These are phyloP conservation scores for Nanorana parkeri DNA, from an alignment of 2,113 vertebrate species.

Conservation along the genomic window DNA sequence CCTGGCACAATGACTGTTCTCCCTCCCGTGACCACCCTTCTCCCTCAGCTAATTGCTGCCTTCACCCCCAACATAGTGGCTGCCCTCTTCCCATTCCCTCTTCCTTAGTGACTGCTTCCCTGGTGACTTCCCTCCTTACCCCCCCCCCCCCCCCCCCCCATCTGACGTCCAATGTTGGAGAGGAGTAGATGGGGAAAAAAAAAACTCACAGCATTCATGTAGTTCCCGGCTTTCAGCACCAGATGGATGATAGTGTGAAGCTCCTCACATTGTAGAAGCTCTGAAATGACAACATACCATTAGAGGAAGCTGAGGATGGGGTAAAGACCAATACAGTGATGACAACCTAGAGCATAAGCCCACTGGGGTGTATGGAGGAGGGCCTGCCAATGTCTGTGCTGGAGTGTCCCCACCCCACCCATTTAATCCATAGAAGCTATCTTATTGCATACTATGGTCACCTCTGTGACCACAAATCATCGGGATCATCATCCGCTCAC, in stretches of 20 bases:
- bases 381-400: not conserved
- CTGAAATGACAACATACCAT: constrained; percentile 60
- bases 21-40: too few relatives aligned
- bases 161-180: not conserved
- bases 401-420: too few relatives aligned
- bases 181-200: not conserved
- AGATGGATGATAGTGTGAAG: constrained; percentile 78
- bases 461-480: not conserved
- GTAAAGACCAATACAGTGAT: not conserved
- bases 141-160: too few relatives aligned
- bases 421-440: too few relatives aligned
- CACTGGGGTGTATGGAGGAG: not conserved
- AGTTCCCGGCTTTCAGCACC: constrained; percentile 81
- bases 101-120: too few relatives aligned
- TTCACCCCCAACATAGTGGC: too few relatives aligned
- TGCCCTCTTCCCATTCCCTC: too few relatives aligned
- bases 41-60: too few relatives aligned
- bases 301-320: not conserved
- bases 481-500: constrained; percentile 58
- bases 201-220: constrained; percentile 81
- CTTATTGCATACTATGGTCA: too few relatives aligned
- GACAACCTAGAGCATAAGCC: not conserved
- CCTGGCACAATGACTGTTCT: too few relatives aligned
- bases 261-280: constrained; percentile 75
- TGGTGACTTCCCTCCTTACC: too few relatives aligned